These are phyloP conservation scores for Taenaris catops DNA, from an alignment of 2,888 invertebrate species.

Conservation along the genomic window DNA sequence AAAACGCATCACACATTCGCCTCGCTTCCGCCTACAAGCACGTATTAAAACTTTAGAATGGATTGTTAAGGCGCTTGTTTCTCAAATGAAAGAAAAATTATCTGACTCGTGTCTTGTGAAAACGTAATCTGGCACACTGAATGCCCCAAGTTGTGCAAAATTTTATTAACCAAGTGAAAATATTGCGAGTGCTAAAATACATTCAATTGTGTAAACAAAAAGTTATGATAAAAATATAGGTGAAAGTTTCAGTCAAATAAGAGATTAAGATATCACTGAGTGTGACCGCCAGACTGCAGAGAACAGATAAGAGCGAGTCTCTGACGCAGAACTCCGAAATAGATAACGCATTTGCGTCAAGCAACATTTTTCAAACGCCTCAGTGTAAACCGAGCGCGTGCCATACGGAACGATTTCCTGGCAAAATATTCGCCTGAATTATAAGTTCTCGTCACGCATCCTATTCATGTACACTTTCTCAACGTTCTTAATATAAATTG, in stretches of 20 bases:
- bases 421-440: constrained; percentile 58
- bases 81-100: constrained; percentile 11
- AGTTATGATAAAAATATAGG: constrained; percentile 4
- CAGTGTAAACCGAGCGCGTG: constrained; percentile 63
- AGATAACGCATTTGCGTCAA: constrained; percentile 80
- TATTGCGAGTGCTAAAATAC: no score
- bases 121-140: constrained; percentile 7
- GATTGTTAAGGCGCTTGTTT: constrained; percentile 7
- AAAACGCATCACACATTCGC: constrained; percentile 3
- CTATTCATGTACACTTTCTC: constrained; percentile 46
- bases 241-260: constrained; percentile 21
- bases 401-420: constrained; percentile 65
- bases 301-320: constrained; percentile 60
- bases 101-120: constrained; percentile 9
- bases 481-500: constrained; percentile 24
- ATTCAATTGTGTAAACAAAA: no score
- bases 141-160: background rate
- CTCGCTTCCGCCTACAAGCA: constrained; percentile 2
- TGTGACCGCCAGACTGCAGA: constrained; percentile 68
- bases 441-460: constrained; percentile 48
- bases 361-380: constrained; percentile 68
- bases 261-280: constrained; percentile 38
- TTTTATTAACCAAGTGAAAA: background rate
- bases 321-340: constrained; percentile 76
- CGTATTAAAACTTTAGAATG: constrained; percentile 8